phyloP scores from a whole-genome alignment of 2,888 invertebrate species.

The Cephus runcator region DNA sequence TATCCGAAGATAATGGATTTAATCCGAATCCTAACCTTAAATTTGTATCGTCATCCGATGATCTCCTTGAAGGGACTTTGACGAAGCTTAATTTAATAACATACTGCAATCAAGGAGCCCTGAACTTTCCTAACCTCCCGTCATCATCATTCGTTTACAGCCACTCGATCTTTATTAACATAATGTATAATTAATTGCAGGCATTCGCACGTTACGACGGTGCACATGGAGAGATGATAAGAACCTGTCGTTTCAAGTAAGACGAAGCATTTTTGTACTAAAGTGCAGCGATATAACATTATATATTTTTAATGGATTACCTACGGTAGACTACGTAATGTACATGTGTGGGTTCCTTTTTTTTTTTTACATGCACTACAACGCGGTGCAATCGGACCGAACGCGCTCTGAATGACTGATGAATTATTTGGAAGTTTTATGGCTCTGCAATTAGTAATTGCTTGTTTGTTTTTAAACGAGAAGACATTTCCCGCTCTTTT shows the following conservation, averaged over 20 bases:
- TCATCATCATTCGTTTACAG: slow-evolving; percentile 7
- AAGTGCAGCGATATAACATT: slow-evolving; percentile 62
- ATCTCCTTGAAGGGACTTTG: not conserved
- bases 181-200: slow-evolving; percentile 43
- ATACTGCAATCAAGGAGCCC: not conserved
- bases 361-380: slow-evolving; percentile 47
- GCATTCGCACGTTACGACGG: slow-evolving; percentile 51
- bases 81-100: not conserved
- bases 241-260: slow-evolving; percentile 54
- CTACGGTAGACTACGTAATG: slow-evolving; percentile 55
- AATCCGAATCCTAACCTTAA: not conserved
- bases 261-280: slow-evolving; percentile 62
- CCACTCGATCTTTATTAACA: slow-evolving; percentile 39
- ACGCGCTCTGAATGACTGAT: not conserved
- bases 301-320: slow-evolving; percentile 50
- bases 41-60: not conserved
- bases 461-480: not conserved
- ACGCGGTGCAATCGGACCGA: slow-evolving; percentile 48
- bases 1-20: not conserved
- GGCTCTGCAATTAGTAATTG: not conserved
- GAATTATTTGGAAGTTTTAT: not conserved
- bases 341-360: slow-evolving; percentile 43
- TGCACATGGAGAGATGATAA: slow-evolving; percentile 48
- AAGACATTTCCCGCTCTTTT: not conserved
- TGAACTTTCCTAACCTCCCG: not conserved